phyloP scores from a whole-genome alignment of 23 tunicate genomes.

The Clavelina lepadiformis region DNA sequence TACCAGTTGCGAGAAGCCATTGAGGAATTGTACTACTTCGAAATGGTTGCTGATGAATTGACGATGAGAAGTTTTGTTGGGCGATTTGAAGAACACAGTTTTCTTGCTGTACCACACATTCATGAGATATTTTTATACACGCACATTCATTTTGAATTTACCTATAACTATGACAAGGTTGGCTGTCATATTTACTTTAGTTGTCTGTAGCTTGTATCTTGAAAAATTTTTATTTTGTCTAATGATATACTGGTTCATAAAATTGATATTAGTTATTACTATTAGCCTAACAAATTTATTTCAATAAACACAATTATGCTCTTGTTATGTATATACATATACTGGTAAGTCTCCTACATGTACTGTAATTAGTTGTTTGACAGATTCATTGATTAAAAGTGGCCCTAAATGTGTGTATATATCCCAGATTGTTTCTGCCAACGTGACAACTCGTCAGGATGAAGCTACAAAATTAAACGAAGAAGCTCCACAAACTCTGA shows the following conservation, averaged over 20 bases:
- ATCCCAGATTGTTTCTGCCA: conserved; percentile 72
- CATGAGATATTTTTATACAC: conserved; percentile 63
- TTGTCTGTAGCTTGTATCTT: not conserved
- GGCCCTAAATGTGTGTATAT: not conserved
- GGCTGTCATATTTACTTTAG: not conserved
- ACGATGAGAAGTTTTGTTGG: conserved; percentile 89
- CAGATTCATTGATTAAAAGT: no score
- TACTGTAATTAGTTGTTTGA: no score
- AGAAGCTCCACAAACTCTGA: conserved; percentile 52
- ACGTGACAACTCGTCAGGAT: conserved; percentile 51
- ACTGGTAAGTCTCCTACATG: no score
- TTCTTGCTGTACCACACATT: conserved; percentile 84
- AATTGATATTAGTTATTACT: no score
- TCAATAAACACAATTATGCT: no score
- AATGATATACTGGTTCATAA: no score
- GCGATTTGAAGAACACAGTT: conserved; percentile 73
- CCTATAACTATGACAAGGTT: conserved; percentile 80
- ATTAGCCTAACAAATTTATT: not conserved
- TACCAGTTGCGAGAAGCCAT: conserved; percentile 65
- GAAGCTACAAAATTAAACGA: conserved; percentile 57
- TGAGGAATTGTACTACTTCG: conserved; percentile 94
- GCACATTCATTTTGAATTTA: conserved; percentile 66
- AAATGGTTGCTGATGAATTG: conserved; percentile 84
- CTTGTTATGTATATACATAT: no score
- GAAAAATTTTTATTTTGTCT: not conserved